Base-by-base conservation (phyloP, 2,888 invertebrate species). In the Lasioglossum vierecki region DNA sequence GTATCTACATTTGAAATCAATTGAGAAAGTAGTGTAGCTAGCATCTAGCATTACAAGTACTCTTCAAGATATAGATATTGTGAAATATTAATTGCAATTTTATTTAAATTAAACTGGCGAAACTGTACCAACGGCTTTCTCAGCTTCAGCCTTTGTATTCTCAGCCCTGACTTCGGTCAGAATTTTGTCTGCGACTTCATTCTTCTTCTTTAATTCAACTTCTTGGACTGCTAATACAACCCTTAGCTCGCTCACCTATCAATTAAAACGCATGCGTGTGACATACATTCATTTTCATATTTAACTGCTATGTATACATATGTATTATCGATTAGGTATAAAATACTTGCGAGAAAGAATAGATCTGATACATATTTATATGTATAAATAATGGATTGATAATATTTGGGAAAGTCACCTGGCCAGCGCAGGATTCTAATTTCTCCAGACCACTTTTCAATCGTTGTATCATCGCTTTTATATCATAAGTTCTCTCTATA, bases 361-460 rank as follows among this genome's bases (percentile, higher is more conserved):
- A 11, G 11, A 44, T 44, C 11, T 44, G 44, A 44, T 11, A 22
- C 22, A 53, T 53, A 8, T 5, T 49, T 18, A 49, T 49, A 49
- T 3, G 35, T 39, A 4, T 49, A 49, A 49, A 15, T 49, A 49
- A 26, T 13, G 4, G 57, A 60, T 60, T 8, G 22, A 4, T 2
- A 44, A 41, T 66, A n/a, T 11, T 11, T 22, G 41, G 35, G 15
- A n/a, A 53, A 15, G 57, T 63, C 90, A 97, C 98, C 95, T 99
- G 98, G 83, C 96, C 97, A 6, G 98, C 97, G 90, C 99, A 98
- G 5, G 97, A 97, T 1, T 97, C 97, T 79, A 99, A 95, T 95
- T 99, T 99, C 85, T 98, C 97, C 79, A 99, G 95, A 71, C 99
- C 99, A 93, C 98, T 98, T 95, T 98, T 98, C 15, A 99, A 96